A percentile compares a stretch with the other conserved stretches of the same genome.
phyloP scores from a whole-genome alignment of 2,113 vertebrate species.

The Holacanthus passer region DNA sequence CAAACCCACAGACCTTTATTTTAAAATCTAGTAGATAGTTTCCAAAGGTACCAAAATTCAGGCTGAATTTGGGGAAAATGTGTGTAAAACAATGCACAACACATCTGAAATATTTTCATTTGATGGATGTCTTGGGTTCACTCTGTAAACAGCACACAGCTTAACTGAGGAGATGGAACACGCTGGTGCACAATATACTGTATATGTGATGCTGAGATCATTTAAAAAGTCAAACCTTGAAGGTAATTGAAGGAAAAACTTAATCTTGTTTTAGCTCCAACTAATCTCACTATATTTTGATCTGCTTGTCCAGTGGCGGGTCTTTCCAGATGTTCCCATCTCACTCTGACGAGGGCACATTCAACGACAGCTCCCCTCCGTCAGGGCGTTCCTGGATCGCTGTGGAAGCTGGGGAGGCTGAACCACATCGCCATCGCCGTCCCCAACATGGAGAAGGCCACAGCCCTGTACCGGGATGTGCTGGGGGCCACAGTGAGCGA shows the following conservation, averaged over 20 bases:
- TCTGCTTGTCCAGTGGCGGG: constrained; percentile 76
- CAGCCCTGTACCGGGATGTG: constrained; percentile 89
- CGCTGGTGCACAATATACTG: background rate
- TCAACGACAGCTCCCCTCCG: constrained; percentile 61
- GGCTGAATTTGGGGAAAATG: background rate
- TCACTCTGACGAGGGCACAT: constrained; percentile 46
- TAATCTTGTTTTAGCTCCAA: background rate
- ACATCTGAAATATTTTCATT: background rate
- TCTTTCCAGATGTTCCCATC: constrained; percentile 77
- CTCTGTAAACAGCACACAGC: background rate
- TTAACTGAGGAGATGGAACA: background rate
- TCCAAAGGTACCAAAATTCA: background rate
- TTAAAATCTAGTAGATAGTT: background rate
- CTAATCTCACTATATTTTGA: background rate
- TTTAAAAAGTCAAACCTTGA: background rate
- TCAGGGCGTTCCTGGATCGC: constrained; percentile 70
- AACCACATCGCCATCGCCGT: constrained; percentile 96
- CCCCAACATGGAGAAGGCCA: constrained; percentile 91
- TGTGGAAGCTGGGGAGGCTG: constrained; percentile 93
- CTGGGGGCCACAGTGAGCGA: constrained; percentile 92
- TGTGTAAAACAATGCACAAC: background rate
- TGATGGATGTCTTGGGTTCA: background rate
- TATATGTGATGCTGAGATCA: background rate
- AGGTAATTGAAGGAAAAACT: background rate
- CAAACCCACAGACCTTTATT: background rate